phyloP scores from a whole-genome alignment of 2,797 vertebrate genomes.

The Trachops cirrhosus region DNA sequence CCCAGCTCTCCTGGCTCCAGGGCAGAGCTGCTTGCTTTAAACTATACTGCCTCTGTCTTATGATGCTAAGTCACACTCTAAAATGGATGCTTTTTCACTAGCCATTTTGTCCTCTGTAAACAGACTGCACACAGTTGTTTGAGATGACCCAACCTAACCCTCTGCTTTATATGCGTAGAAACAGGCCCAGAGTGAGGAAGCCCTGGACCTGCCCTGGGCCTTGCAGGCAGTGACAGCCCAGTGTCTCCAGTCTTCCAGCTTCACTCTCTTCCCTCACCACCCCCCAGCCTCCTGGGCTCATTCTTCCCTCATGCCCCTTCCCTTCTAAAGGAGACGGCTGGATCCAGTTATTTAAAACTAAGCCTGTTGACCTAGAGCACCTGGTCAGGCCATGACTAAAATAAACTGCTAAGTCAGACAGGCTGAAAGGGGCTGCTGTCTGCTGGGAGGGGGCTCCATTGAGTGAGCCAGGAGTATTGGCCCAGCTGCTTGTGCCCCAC shows the following conservation, averaged over 20 bases:
- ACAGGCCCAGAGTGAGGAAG: not conserved
- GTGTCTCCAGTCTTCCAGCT: not conserved
- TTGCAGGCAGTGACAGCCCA: not conserved
- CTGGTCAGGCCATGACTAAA: conserved; percentile 65
- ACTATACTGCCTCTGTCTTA: not conserved
- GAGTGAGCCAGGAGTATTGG: not conserved
- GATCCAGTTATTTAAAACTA: conserved; percentile 74
- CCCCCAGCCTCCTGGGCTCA: not conserved
- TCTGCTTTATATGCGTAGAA: not conserved
- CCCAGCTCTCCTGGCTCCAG: not conserved
- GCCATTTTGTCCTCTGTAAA: not conserved
- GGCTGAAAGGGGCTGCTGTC: conserved; percentile 48
- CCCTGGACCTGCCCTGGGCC: not conserved
- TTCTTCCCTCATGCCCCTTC: not conserved
- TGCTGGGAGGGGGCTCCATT: not conserved
- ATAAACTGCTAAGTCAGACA: conserved; percentile 60
- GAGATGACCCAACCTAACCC: not conserved
- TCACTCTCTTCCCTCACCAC: not conserved
- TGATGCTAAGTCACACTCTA: not conserved
- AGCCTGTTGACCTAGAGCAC: conserved; percentile 72
- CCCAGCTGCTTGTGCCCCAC: not conserved
- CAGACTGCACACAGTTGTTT: not conserved
- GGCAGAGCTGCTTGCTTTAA: not conserved
- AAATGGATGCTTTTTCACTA: not conserved
- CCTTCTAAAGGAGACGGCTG: conserved; percentile 10